Evolutionary conservation across 2,113 vertebrate species (phyloP).

Genomic region (Bagarius yarrelli): DNA sequence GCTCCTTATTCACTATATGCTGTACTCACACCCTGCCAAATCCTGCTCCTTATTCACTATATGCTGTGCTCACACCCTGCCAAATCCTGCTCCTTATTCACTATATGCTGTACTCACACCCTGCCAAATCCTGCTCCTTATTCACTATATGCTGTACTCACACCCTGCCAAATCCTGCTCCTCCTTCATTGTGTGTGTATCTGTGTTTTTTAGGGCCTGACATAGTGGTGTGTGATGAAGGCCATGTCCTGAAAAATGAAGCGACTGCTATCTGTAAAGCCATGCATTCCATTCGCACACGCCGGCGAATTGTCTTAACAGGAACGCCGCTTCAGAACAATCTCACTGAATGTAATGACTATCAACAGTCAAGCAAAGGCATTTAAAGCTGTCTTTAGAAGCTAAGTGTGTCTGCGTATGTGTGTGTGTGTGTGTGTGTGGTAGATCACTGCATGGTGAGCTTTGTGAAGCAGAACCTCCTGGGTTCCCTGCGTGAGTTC

Average conservation of each 20-base stretch:
- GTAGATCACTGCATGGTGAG: slow-evolving; percentile 97
- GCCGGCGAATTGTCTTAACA: slow-evolving; percentile 88
- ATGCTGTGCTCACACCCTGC: not conserved
- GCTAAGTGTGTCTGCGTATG: not conserved
- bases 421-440: not conserved
- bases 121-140: not conserved
- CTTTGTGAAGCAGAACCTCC: slow-evolving; percentile 95
- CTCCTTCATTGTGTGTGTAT: not conserved
- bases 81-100: not conserved
- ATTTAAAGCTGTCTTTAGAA: not conserved
- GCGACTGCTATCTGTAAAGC: slow-evolving; percentile 86
- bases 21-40: not conserved
- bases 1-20: not conserved
- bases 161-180: no score
- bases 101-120: no score
- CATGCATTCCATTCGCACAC: slow-evolving; percentile 86
- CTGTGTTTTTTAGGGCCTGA: slow-evolving; percentile 80
- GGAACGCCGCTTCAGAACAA: slow-evolving; percentile 97
- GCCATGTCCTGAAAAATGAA: slow-evolving; percentile 91
- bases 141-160: not conserved
- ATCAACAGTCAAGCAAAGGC: not conserved
- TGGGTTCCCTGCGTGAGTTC: slow-evolving; percentile 90
- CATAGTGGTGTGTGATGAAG: slow-evolving; percentile 94
- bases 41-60: not conserved
- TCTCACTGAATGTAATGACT: slow-evolving; percentile 84